Evolutionary conservation across 2,113 vertebrate genomes (phyloP), one percentile per base, ranked within the genome.

Genomic region (Enhydra lutris): DNA sequence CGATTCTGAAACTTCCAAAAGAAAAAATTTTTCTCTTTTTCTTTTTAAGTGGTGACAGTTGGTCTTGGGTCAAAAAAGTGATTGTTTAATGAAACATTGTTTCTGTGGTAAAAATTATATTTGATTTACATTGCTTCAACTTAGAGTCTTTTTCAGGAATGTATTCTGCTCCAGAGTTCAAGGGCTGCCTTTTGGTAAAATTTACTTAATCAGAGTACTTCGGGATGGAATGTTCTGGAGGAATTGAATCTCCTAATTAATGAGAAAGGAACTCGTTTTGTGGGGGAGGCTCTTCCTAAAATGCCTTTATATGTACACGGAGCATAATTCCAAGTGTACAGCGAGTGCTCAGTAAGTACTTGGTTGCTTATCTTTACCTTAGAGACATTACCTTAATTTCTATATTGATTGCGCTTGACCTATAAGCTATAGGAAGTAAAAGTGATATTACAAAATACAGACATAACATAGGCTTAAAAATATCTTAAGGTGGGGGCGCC

Each of bases 201-300:
- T 97, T 93, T 96, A 73, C 91, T 97, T 96, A 96, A 90, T 50
- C 71, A 20, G 89, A 86, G 59, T 88, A 50, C 89, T 97, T 92
- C 73, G 83, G 92, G 90, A 96, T 91, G 78, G 97, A 97, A 96
- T 98, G 94, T 96, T 94, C 95, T 96, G 29, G 65, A 97, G 84
- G 63, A 95, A 90, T 34, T 69, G 26, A 91, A 82, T 89, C 69
- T 97, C 55, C 69, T 89, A 97, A 92, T 98, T 97, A 98, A 91
- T 90, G 74, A 84, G 94, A 97, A 96, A 96, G 50, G 59, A 96
- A 78, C 47, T 96, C 63, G 87, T 93, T 93, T 97, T 95, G 45
- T 92, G 63, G 79, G 67, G 31, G 82, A 87, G 79, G 26, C 34
- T 76, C 29, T 94, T 96, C 95, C 57, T 39, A 78, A 96, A 95